Percentiles rank a stretch among this genome's conserved stretches.
These are phyloP conservation scores for Felis catus DNA, from an alignment of 2,113 vertebrate genomes.

Conservation along the genomic window DNA sequence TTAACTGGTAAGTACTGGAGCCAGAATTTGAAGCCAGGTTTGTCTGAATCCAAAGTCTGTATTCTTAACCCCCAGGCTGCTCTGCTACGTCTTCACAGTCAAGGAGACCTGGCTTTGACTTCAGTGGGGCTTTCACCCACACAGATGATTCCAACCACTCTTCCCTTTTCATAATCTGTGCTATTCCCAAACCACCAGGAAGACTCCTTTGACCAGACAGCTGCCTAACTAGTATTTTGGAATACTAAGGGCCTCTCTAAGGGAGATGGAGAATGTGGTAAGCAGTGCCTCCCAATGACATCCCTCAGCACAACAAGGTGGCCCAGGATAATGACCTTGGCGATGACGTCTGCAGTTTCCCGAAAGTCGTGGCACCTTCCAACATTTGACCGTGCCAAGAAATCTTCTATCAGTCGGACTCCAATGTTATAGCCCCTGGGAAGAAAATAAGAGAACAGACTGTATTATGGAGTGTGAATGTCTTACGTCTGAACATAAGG, in stretches of 20 bases:
- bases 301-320: background rate
- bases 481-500: background rate
- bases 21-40: background rate
- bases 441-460: constrained; percentile 57
- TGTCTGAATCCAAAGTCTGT: background rate
- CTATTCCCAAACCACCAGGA: constrained; percentile 3
- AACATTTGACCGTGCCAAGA: constrained; percentile 96
- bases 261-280: background rate
- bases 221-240: constrained; percentile 3
- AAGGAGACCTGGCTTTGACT: background rate
- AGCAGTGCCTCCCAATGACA: background rate
- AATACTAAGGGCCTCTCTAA: background rate
- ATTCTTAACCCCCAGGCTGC: background rate
- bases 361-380: constrained; percentile 99
- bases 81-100: background rate
- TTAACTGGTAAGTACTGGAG: background rate
- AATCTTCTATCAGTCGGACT: constrained; percentile 98
- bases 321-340: constrained; percentile 89
- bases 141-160: background rate
- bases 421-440: constrained; percentile 99
- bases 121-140: background rate
- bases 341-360: constrained; percentile 98
- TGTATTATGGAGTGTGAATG: background rate
- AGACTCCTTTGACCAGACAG: background rate
- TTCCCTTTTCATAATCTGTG: background rate